Base-by-base conservation (phyloP, 2,888 invertebrate species). In the Sinodicranocentrus sp. region DNA sequence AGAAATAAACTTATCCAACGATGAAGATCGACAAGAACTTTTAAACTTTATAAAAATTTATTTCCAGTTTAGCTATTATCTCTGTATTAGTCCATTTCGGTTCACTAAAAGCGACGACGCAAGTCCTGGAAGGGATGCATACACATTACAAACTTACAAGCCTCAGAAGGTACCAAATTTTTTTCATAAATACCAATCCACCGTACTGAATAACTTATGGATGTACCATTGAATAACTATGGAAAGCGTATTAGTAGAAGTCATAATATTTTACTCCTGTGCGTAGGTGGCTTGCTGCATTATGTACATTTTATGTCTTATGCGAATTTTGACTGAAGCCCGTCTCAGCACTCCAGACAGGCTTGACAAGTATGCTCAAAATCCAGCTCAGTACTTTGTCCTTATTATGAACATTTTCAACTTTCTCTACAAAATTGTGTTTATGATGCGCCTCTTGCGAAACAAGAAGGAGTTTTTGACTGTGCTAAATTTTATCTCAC, bases 61-160 rank as follows among this genome's bases (percentile, higher is more conserved):
- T 28, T 76, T 76, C 17, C 26, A 76, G 8, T 65, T 65, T 54
- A 3, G 33, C 0, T 76, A 76, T 17, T 76, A 76, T 23, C 39
- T 76, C 15, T 52, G 65, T 25, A 65, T 76, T 21, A 65, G 65
- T n/a, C 76, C 76, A 19, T 76, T 76, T 54, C 76, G 76, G 15
- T 19, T 76, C 13, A 33, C 61, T 13, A 43, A 23, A 39, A 39
- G 39, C 5, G 39, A 39, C 39, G 39, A 39, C 39, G 39, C 13
- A 39, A n/a, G n/a, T n/a, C n/a, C n/a, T n/a, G n/a, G n/a, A n/a
- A n/a, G n/a, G n/a, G n/a, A n/a, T n/a, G n/a, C n/a, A n/a, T n/a
- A n/a, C n/a, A n/a, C n/a, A n/a, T n/a, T n/a, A n/a, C n/a, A n/a
- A n/a, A n/a, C n/a, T n/a, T n/a, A n/a, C n/a, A n/a, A n/a, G n/a